Evolutionary conservation across 1,140 invertebrate genomes (phyloP), one percentile per base, ranked within the genome.

Genomic region (Eupristina koningsbergeri): DNA sequence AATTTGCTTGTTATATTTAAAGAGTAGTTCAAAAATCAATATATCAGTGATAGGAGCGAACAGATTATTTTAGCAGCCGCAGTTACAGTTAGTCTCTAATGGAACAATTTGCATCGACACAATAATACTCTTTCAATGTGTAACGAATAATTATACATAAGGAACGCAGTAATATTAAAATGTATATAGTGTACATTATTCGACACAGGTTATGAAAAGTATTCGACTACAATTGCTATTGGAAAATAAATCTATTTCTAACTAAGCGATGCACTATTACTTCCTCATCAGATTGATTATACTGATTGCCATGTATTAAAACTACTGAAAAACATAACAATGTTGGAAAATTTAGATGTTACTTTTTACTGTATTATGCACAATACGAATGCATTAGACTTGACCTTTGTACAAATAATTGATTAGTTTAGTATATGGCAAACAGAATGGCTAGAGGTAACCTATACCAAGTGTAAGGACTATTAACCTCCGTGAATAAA

Each of bases 11-110:
- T n/a, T n/a, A n/a, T n/a, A n/a, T n/a, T n/a, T n/a, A n/a, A n/a
- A n/a, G n/a, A n/a, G n/a, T n/a, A 58, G 19, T 47, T 79, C 61
- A 47, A 22, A 77, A 80, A 86, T 84, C 69, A 86, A 85, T 88
- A 90, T 89, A 90, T 92, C 90, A 90, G 88, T 91, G 88, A 84
- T 90, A 88, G 89, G 90, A 92, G 89, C 89, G 88, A 87, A 89
- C 90, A 92, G 89, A 87, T 88, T 88, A 89, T 91, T 88, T 89
- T 86, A 89, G 87, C 90, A 91, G 90, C 88, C 89, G 89, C 89
- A 88, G 89, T 45, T 90, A 89, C 89, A 91, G 89, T 90, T 91
- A 89, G 87, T 88, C 86, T 90, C 89, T 91, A 91, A 89, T 87
- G 85, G 87, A 86, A 87, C n/a, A 86, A 71, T 36, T 83, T 78